Evolutionary conservation across 30 jellyfish, hydroid and myxozoan genomes (phyloP).

Genomic region (Clytia hemisphaerica): DNA sequence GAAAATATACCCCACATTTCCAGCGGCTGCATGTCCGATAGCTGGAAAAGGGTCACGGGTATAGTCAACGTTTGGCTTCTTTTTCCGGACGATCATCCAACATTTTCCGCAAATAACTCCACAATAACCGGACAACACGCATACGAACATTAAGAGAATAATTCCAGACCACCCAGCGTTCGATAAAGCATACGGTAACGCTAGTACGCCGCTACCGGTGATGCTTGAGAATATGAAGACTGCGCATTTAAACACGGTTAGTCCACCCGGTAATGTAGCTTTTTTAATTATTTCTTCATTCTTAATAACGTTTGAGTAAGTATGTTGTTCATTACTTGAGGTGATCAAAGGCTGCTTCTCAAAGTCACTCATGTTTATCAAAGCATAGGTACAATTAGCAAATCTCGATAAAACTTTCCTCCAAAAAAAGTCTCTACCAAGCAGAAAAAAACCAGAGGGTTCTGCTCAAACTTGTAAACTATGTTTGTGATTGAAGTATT

Average conservation of each 20-base stretch:
- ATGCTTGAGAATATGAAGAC: constrained; percentile 25
- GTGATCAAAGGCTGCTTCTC: too few species aligned
- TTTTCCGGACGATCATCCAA: constrained; percentile 10
- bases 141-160: neutral
- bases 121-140: constrained; percentile 19
- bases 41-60: constrained; percentile 37
- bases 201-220: constrained; percentile 38
- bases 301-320: too few species aligned
- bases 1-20: constrained; percentile 13
- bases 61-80: neutral
- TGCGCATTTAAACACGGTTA: constrained; percentile 24
- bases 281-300: too few species aligned
- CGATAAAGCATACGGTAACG: constrained; percentile 16
- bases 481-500: too few species aligned
- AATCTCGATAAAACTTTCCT: too few species aligned
- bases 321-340: too few species aligned
- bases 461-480: too few species aligned
- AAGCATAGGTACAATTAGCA: too few species aligned
- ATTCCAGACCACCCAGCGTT: constrained; percentile 37
- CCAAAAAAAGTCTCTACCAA: too few species aligned
- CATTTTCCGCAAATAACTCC: constrained; percentile 17
- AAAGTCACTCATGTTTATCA: too few species aligned
- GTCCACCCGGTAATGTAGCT: neutral
- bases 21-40: constrained; percentile 22
- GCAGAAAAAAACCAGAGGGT: too few species aligned